Percentiles rank a stretch among this genome's conserved stretches.
phyloP scores from a whole-genome alignment of 2,113 vertebrate genomes.

The Scalopus aquaticus region DNA sequence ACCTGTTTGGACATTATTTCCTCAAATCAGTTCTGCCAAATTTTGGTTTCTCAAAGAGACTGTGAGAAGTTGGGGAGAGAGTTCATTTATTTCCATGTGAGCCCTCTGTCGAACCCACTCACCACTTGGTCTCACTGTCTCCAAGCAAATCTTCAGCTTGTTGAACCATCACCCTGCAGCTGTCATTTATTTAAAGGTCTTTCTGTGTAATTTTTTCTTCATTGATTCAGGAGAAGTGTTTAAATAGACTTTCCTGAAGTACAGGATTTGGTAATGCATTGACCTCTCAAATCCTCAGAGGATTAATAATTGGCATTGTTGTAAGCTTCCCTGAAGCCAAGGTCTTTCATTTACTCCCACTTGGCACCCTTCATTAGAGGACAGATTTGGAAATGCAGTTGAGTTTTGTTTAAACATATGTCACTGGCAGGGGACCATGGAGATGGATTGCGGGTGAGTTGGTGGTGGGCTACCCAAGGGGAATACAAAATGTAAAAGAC shows the following conservation, averaged over 20 bases:
- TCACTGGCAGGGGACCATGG: no score
- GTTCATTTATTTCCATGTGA: not conserved
- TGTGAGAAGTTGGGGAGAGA: not conserved
- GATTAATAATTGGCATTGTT: constrained; percentile 28
- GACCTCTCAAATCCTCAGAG: not conserved
- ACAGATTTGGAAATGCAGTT: not conserved
- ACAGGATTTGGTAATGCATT: not conserved
- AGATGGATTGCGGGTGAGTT: no score
- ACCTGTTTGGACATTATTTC: not conserved
- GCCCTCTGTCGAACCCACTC: not conserved
- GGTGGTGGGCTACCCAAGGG: no score
- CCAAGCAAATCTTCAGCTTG: not conserved
- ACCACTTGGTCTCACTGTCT: not conserved
- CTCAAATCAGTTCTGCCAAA: not conserved
- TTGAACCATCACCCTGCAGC: not conserved
- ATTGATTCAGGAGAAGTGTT: not conserved
- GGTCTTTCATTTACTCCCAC: not conserved
- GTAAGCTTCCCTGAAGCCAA: not conserved
- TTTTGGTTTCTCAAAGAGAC: not conserved
- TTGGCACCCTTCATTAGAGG: not conserved
- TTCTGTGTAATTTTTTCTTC: not conserved
- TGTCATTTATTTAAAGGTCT: not conserved
- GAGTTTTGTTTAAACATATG: not conserved
- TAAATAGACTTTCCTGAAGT: not conserved
- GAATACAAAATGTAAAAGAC: no score